These are phyloP conservation scores for Nycticorax nycticorax DNA, from an alignment of 2,113 vertebrate genomes.

Conservation along the genomic window DNA sequence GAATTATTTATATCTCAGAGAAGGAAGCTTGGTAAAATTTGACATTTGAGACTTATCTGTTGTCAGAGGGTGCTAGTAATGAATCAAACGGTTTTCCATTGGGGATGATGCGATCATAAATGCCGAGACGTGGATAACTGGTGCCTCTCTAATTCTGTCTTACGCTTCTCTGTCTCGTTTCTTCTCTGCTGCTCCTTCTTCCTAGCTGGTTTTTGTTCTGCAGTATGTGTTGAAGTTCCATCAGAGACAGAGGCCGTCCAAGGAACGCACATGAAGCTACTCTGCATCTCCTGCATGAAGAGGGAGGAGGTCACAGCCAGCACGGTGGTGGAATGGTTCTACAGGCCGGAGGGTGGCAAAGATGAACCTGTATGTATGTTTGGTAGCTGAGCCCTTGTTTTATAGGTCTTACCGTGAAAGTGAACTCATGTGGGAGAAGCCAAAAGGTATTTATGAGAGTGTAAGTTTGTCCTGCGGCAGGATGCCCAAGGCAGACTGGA, in stretches of 20 bases:
- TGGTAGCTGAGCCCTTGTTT: not conserved
- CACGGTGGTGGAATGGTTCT: constrained; percentile 90
- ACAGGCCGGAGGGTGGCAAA: constrained; percentile 67
- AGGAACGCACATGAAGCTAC: constrained; percentile 86
- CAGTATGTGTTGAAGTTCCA: constrained; percentile 90
- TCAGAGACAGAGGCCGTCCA: constrained; percentile 88
- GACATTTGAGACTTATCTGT: not conserved
- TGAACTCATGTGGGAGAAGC: not conserved
- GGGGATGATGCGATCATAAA: not conserved
- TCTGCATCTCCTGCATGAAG: constrained; percentile 93
- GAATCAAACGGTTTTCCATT: not conserved
- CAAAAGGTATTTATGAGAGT: not conserved
- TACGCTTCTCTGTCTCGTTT: not conserved
- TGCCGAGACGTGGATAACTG: not conserved
- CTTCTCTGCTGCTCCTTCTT: not conserved
- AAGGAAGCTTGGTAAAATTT: not conserved
- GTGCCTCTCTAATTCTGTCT: not conserved
- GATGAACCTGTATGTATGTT: constrained; percentile 78
- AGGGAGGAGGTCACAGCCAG: constrained; percentile 88
- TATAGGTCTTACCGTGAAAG: not conserved
- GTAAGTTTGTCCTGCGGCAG: not conserved
- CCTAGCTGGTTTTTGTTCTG: constrained; percentile 79
- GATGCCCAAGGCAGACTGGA: not conserved
- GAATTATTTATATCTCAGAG: not conserved
- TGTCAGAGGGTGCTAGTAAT: not conserved